These are phyloP conservation scores for Heteromurus nitidus DNA, from an alignment of 2,888 invertebrate species.

Conservation along the genomic window DNA sequence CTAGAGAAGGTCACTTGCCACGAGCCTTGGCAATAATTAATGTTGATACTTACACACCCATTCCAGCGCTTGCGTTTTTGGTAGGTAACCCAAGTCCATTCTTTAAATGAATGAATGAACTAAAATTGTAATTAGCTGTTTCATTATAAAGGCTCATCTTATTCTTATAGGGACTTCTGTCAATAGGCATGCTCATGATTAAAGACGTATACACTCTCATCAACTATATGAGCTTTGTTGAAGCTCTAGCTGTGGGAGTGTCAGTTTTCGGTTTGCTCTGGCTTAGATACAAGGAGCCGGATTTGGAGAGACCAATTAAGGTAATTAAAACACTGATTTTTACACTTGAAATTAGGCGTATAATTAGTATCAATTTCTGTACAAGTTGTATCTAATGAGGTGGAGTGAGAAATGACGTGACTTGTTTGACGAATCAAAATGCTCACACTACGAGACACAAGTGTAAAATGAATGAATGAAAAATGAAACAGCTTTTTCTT, in stretches of 20 bases:
- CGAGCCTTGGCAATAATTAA: slow-evolving; percentile 90
- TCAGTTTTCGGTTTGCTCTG: slow-evolving; percentile 91
- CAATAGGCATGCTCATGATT: slow-evolving; percentile 86
- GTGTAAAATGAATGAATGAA: no score
- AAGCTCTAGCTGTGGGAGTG: slow-evolving; percentile 89
- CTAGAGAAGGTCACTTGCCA: slow-evolving; percentile 90
- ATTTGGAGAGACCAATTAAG: slow-evolving; percentile 88
- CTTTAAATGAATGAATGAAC: slow-evolving; percentile 7
- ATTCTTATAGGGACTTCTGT: slow-evolving; percentile 85
- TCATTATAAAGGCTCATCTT: no score
- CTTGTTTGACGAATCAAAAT: no score
- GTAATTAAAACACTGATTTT: slow-evolving; percentile 75
- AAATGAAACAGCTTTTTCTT: no score
- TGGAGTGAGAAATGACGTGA: no score
- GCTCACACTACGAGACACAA: no score
- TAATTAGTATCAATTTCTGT: no score
- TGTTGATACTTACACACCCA: slow-evolving; percentile 86
- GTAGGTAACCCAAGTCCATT: slow-evolving; percentile 78
- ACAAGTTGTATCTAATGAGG: no score
- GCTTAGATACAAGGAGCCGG: slow-evolving; percentile 86
- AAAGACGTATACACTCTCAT: slow-evolving; percentile 91
- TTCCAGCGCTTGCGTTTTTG: slow-evolving; percentile 90
- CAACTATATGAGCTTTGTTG: slow-evolving; percentile 93
- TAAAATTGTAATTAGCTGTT: background rate
- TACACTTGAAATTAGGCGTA: slow-evolving; percentile 19